Base-by-base conservation (phyloP, 2,113 vertebrate species). In the Apus apus region DNA sequence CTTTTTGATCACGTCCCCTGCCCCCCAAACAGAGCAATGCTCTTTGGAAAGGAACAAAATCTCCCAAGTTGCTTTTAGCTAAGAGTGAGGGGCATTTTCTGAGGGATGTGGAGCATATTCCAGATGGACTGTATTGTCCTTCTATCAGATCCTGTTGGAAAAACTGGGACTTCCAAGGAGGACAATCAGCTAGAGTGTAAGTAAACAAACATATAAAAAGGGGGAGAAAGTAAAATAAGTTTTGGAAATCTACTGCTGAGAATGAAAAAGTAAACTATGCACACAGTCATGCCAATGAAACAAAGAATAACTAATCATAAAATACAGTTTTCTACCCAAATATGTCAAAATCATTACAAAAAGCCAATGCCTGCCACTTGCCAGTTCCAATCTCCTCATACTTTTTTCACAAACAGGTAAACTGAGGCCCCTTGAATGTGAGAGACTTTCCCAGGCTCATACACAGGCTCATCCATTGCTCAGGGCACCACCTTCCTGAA, bases 61-160 rank as follows among this genome's bases (percentile, higher is more conserved):
- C 89, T 92, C 81, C 2, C 19, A 77, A 62, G 84, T n/a, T 87
- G 36, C 58, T 90, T 79, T 66, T 38, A 90, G 73, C 75, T 89
- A 61, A 32, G 62, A 83, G 83, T 53, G 29, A 95, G 91, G 91
- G 88, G 78, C 80, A 76, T 89, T 94, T 93, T 92, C 84, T 71
- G 54, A 53, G 81, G 93, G 89, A 70, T 93, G 51, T 93, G 78
- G 84, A 91, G 27, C 50, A 40, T 45, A 57, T 57, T 77, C 70
- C 74, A 85, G 70, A 94, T 74, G 67, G 60, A 71, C 51, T 75
- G 60, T 68, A 80, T 92, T 94, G 96, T 95, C 87, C 70, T 94
- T 91, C 77, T 70, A 67, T 56, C 76, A 84, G 64, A 95, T 51
- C 26, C 34, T 29, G 30, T 46, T 77, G 62, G 88, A 89, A 94